Evolutionary conservation across 2,888 invertebrate genomes (phyloP), one percentile per base, ranked within the genome.

Genomic region (Amorpha juglandis): DNA sequence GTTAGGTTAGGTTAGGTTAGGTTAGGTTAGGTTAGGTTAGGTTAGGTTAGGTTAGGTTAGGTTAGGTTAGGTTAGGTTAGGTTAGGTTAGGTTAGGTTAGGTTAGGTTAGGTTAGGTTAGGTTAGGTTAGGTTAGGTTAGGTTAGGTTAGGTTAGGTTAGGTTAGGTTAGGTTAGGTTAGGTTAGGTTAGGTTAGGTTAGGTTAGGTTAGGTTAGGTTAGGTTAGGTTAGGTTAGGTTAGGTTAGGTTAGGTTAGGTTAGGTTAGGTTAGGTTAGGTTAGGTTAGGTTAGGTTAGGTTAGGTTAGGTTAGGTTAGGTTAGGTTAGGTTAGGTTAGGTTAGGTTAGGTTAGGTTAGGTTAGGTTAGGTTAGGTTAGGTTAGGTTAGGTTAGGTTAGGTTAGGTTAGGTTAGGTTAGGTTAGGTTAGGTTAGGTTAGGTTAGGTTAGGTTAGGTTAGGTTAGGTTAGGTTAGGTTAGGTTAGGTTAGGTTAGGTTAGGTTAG

Each of bases 51-150:
- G 67, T 68, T 69, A 68, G 66, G 68, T 64, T 64, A 65, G 71
- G 35, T 71, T 71, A 69, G 69, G 69, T 71, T 71, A 70, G 70
- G 70, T 70, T 70, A 71, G 71, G 70, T 71, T 69, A 71, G 71
- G 71, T 71, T 71, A 71, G 71, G 71, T 71, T 71, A 71, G 67
- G 50, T 67, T 68, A 55, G 50, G 48, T 47, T 64, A 65, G 63
- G 64, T 63, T 62, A 62, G 65, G 65, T 65, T 65, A 65, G 65
- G 65, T 65, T 65, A 50, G 65, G 65, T 65, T 66, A 66, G 63
- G 66, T 62, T 53, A 63, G 66, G 66, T 66, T 66, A 66, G 66
- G 63, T 62, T 63, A 66, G 66, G 66, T 52, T 66, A 62, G 62
- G 62, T 62, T 63, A 62, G 67, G 63, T 63, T 67, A 63, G 63